Conservation (phyloP, 2,888 invertebrate genomes). For the Thecocarcelia acutangulata region DNA sequence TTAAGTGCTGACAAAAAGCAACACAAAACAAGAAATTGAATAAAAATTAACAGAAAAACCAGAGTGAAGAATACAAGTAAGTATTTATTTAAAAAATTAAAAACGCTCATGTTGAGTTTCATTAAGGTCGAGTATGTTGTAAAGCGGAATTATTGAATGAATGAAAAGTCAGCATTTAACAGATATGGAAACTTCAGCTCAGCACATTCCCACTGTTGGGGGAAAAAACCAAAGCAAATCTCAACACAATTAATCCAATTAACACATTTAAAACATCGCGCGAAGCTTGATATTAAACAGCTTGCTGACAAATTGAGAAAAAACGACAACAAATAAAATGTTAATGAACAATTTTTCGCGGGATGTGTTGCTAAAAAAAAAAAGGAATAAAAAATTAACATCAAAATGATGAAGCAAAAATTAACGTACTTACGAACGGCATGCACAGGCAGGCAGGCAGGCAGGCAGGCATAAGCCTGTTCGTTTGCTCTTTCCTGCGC, state of each 20-base stretch:
- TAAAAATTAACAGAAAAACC: conserved; percentile 4
- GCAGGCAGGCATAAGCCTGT: no score
- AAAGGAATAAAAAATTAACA: conserved; percentile 31
- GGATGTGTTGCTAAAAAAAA: neutral
- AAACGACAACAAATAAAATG: neutral
- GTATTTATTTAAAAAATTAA: conserved; percentile 29
- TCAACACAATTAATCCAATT: conserved; percentile 49
- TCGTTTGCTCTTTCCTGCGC: neutral
- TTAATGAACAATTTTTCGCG: conserved; percentile 15
- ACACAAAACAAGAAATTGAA: neutral
- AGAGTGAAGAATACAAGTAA: neutral
- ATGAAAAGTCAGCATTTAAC: conserved; percentile 10
- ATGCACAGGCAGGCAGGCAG: neutral
- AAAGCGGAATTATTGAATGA: neutral
- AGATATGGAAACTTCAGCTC: conserved; percentile 11
- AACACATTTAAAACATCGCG: conserved; percentile 33
- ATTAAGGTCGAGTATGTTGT: conserved; percentile 30
- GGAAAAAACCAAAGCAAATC: conserved; percentile 13
- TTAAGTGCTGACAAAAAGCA: conserved; percentile 40
- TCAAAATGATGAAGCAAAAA: conserved; percentile 23
- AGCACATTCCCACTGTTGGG: no score
- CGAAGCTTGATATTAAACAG: conserved; percentile 25
- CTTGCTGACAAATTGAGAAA: conserved; percentile 21
- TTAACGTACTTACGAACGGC: neutral
- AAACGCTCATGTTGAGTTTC: conserved; percentile 23